Conservation (phyloP, 2,888 invertebrate species). For the Cyrtodaria siliqua region DNA sequence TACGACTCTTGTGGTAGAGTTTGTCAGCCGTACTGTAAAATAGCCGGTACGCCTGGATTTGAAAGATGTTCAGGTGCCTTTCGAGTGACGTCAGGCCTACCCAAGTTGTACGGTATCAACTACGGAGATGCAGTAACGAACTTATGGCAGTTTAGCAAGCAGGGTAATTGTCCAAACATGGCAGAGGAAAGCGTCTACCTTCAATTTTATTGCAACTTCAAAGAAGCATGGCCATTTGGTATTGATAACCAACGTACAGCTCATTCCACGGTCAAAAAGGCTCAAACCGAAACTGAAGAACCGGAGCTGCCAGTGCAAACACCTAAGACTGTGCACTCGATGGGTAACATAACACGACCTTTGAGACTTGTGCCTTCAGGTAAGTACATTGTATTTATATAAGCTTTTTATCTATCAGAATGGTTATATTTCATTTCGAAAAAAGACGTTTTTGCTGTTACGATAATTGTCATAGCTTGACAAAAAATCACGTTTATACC, state of each 20-base stretch:
- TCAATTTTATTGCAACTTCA: conserved; percentile 70
- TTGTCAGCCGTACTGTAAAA: conserved; percentile 66
- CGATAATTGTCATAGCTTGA: too few relatives aligned
- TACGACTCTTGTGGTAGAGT: conserved; percentile 72
- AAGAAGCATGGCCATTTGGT: conserved; percentile 65
- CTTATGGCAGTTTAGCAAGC: conserved; percentile 60
- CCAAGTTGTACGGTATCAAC: conserved; percentile 65
- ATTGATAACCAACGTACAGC: neutral
- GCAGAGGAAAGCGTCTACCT: conserved; percentile 59
- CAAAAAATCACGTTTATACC: too few relatives aligned
- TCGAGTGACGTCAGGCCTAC: conserved; percentile 58
- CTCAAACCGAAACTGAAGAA: neutral
- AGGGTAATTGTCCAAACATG: conserved; percentile 55
- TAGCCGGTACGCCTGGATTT: conserved; percentile 33
- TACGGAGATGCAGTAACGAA: conserved; percentile 66
- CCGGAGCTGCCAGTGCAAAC: neutral
- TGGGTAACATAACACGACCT: too few relatives aligned
- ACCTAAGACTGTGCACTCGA: too few relatives aligned
- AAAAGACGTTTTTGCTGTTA: too few relatives aligned
- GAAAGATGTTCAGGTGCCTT: conserved; percentile 66
- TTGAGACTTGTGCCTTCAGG: too few relatives aligned
- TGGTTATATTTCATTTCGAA: too few relatives aligned
- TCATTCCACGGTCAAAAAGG: neutral
- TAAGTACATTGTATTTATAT: too few relatives aligned
- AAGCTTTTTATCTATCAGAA: too few relatives aligned